Evolutionary conservation across 2,113 vertebrate species (phyloP).

Genomic region (Micronisus gabar): DNA sequence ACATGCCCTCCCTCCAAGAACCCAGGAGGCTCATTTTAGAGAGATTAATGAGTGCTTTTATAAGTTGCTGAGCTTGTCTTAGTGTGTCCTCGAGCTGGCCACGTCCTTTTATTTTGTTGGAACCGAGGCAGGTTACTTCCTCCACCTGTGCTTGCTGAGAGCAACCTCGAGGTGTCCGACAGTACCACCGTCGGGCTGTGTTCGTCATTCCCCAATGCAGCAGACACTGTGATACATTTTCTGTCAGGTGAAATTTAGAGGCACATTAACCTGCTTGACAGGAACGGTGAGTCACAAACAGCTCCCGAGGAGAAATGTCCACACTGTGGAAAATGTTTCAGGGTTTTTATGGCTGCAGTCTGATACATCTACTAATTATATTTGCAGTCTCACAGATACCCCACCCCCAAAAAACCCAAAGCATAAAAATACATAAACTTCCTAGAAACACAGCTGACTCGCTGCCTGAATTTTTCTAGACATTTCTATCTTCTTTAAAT

Average conservation of each 20-base stretch:
- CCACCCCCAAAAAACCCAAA: accelerated
- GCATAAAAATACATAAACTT: neutral
- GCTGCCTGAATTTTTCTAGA: neutral
- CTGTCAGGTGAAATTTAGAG: conserved; percentile 40
- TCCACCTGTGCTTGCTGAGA: neutral
- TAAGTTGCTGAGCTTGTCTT: neutral
- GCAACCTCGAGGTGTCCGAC: neutral
- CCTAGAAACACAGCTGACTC: neutral
- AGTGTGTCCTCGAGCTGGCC: neutral
- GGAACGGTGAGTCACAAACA: conserved; percentile 22
- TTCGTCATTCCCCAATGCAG: neutral
- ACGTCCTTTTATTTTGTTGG: neutral
- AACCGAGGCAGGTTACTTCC: neutral
- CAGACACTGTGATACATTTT: conserved; percentile 37
- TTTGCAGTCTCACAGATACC: neutral
- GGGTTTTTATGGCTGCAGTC: neutral
- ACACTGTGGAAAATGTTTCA: neutral
- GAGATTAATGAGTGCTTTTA: neutral
- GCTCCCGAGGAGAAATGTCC: neutral
- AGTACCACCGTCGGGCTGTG: neutral
- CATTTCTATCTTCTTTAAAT: neutral
- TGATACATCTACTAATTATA: neutral
- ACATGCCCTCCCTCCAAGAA: neutral
- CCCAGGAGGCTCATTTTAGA: neutral
- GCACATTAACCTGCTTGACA: conserved; percentile 21